Conservation (phyloP, 2,888 invertebrate genomes). For the Xanthia icteritia region DNA sequence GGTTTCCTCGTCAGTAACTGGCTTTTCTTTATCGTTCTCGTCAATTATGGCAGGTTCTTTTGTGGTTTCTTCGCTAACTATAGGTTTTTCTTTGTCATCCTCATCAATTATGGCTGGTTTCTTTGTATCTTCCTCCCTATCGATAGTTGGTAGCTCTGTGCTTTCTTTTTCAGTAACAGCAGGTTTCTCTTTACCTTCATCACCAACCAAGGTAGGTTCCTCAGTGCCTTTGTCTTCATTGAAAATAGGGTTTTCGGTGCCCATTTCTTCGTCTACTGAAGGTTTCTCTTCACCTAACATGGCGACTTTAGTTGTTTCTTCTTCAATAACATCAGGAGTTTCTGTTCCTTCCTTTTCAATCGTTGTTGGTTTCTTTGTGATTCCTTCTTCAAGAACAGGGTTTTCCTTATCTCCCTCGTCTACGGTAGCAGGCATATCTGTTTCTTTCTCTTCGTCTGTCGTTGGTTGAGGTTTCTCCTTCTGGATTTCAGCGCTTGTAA, state of each 20-base stretch:
- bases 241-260: not conserved
- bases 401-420: slow-evolving; percentile 11
- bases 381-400: slow-evolving; percentile 33
- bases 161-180: slow-evolving; percentile 8
- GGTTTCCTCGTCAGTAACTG: not conserved
- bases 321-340: slow-evolving; percentile 8
- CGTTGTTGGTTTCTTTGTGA: slow-evolving; percentile 25
- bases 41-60: slow-evolving; percentile 3
- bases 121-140: slow-evolving; percentile 5
- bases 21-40: not conserved
- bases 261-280: slow-evolving; percentile 6
- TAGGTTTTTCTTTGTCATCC: slow-evolving; percentile 7
- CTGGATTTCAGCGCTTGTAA: slow-evolving; percentile 25
- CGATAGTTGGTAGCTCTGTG: slow-evolving; percentile 10
- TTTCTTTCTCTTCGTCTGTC: slow-evolving; percentile 2
- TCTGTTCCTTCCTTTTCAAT: slow-evolving; percentile 47
- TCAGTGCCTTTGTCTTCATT: slow-evolving; percentile 2
- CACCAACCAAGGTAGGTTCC: slow-evolving; percentile 26
- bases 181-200: slow-evolving; percentile 37
- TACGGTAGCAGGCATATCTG: slow-evolving; percentile 15
- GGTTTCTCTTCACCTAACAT: slow-evolving; percentile 4
- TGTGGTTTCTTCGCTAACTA: slow-evolving; percentile 5
- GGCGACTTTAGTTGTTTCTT: slow-evolving; percentile 11
- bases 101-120: slow-evolving; percentile 6
- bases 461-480: slow-evolving; percentile 27